Percentiles rank a stretch among this genome's conserved stretches.
Conservation (phyloP, 2,113 vertebrate species). For the Sinosuthora webbiana region DNA sequence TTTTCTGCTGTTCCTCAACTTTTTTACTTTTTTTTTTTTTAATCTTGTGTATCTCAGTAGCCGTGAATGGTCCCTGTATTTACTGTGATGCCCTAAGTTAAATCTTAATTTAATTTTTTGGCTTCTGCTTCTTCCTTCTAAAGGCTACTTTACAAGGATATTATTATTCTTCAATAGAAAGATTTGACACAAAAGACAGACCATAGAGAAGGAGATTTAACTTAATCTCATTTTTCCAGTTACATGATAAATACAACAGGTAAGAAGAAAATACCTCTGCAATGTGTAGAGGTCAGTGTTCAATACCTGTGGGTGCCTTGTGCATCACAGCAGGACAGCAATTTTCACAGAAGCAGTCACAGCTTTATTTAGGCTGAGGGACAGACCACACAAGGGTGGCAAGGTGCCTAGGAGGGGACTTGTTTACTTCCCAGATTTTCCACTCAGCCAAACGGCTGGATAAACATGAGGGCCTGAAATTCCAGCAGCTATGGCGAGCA, state of each 20-base stretch:
- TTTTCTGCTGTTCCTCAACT: neutral
- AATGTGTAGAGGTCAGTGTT: neutral
- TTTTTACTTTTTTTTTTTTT: neutral
- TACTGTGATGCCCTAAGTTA: neutral
- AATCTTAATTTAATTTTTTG: neutral
- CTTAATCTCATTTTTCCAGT: neutral
- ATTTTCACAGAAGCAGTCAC: neutral
- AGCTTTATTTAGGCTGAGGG: neutral
- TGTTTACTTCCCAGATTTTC: neutral
- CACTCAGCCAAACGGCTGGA: neutral
- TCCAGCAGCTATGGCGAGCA: neutral
- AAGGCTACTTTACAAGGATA: neutral
- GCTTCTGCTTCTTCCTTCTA: neutral
- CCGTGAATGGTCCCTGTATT: neutral
- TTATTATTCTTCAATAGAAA: neutral
- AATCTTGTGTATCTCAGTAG: neutral
- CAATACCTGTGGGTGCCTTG: accelerated
- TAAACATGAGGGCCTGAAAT: neutral
- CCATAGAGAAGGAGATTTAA: neutral
- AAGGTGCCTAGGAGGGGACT: neutral
- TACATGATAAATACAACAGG: neutral
- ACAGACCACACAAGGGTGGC: neutral
- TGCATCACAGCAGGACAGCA: neutral
- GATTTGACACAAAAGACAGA: neutral
- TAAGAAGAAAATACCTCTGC: neutral